phyloP scores from a whole-genome alignment of 2,888 invertebrate species.

The Ochlodes sylvanus region DNA sequence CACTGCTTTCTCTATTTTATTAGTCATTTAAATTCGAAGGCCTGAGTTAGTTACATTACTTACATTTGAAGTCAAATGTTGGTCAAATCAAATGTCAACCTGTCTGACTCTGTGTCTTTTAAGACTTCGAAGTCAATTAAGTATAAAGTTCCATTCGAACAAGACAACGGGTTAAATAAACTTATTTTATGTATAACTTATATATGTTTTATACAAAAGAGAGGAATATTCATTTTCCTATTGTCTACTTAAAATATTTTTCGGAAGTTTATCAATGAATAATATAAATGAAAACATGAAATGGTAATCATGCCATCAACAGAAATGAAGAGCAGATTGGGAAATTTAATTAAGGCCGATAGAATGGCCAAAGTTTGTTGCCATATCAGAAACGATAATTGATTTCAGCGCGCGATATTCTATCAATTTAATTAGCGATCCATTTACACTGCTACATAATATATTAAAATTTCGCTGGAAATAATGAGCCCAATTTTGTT shows the following conservation, averaged over 20 bases:
- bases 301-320: not conserved
- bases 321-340: constrained; percentile 39
- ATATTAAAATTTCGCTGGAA: not conserved
- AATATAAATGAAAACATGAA: not conserved
- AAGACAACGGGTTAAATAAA: too few species aligned
- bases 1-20: not conserved
- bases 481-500: too few species aligned
- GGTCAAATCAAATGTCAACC: too few species aligned
- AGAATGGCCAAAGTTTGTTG: constrained; percentile 50
- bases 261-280: not conserved
- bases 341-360: constrained; percentile 47
- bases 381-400: constrained; percentile 47
- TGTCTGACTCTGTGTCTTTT: too few species aligned
- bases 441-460: not conserved
- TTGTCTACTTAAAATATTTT: not conserved
- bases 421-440: constrained; percentile 32
- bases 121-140: too few species aligned
- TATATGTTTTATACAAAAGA: too few species aligned
- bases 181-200: too few species aligned
- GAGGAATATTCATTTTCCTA: too few species aligned
- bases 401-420: constrained; percentile 40
- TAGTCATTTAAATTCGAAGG: not conserved
- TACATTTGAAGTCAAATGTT: not conserved
- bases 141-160: too few species aligned
- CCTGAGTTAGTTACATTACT: not conserved